Percentiles rank a stretch among this genome's conserved stretches.
Evolutionary conservation across 2,888 invertebrate species (phyloP).

Genomic region (Xestia xanthographa): DNA sequence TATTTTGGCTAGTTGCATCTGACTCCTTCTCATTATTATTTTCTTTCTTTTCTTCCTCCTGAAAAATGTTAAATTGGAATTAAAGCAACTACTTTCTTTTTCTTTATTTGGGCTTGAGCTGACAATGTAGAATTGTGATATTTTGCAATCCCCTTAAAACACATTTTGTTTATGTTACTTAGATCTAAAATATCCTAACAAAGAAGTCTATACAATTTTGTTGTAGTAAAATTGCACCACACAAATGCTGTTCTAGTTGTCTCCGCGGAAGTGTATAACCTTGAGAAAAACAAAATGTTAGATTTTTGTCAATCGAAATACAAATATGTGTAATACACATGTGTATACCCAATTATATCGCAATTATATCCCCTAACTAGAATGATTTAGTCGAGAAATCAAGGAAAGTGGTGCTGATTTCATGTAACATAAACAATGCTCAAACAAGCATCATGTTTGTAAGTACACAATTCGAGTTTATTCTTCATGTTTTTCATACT

Average conservation of each 20-base stretch:
- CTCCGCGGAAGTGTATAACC: conserved; percentile 36
- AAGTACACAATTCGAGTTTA: not conserved
- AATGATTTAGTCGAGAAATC: not conserved
- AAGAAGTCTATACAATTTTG: not conserved
- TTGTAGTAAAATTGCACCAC: not conserved
- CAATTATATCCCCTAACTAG: not conserved
- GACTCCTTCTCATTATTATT: conserved; percentile 84
- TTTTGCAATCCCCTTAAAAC: not conserved
- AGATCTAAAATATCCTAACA: not conserved
- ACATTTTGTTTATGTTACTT: not conserved
- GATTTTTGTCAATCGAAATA: conserved; percentile 1
- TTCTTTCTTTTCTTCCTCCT: conserved; percentile 90
- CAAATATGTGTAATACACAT: not conserved
- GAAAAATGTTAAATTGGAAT: conserved; percentile 66
- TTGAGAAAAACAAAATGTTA: conserved; percentile 47
- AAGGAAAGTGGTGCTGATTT: not conserved
- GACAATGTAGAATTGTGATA: not conserved
- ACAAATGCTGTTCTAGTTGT: not conserved
- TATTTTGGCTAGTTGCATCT: conserved; percentile 77
- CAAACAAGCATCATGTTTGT: not conserved
- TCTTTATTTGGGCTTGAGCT: not conserved
- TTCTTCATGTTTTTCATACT: not conserved
- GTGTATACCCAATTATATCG: conserved; percentile 4
- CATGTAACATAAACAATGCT: conserved; percentile 20
- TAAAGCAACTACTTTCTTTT: conserved; percentile 7